phyloP scores from a whole-genome alignment of 2,797 vertebrate genomes.

The Cyprinella venusta region DNA sequence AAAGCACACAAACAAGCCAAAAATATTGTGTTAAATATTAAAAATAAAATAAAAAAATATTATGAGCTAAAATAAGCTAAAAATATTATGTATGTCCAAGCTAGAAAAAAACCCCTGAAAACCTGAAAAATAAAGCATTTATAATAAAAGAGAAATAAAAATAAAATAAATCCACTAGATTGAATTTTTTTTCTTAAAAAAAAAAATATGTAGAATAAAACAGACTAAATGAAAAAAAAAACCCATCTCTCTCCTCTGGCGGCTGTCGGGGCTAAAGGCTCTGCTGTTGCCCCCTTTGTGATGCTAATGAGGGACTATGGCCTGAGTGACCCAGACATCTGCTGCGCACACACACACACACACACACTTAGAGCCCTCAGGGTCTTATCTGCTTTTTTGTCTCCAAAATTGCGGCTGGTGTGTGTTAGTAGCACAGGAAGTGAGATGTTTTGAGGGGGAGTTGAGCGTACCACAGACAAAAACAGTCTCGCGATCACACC shows the following conservation, averaged over 20 bases:
- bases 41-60: too few relatives aligned
- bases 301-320: conserved; percentile 65
- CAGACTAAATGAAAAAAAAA: neutral
- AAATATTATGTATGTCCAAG: too few relatives aligned
- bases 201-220: neutral
- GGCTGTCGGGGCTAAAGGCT: conserved; percentile 36
- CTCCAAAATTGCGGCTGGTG: conserved; percentile 49
- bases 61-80: too few relatives aligned
- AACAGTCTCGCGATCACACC: conserved; percentile 53
- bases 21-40: too few relatives aligned
- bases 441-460: conserved; percentile 32
- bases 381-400: conserved; percentile 59
- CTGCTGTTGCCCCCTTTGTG: conserved; percentile 58
- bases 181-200: neutral
- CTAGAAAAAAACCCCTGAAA: too few relatives aligned
- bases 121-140: too few relatives aligned
- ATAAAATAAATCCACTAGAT: too few relatives aligned
- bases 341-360: conserved; percentile 49
- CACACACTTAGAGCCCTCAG: conserved; percentile 42
- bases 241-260: neutral
- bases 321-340: conserved; percentile 66
- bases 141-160: too few relatives aligned
- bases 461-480: conserved; percentile 25
- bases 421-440: conserved; percentile 11
- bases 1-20: too few relatives aligned